Percentiles rank a stretch among this genome's conserved stretches.
phyloP scores from a whole-genome alignment of 2,797 vertebrate genomes.

The Aselliscus stoliczkanus region DNA sequence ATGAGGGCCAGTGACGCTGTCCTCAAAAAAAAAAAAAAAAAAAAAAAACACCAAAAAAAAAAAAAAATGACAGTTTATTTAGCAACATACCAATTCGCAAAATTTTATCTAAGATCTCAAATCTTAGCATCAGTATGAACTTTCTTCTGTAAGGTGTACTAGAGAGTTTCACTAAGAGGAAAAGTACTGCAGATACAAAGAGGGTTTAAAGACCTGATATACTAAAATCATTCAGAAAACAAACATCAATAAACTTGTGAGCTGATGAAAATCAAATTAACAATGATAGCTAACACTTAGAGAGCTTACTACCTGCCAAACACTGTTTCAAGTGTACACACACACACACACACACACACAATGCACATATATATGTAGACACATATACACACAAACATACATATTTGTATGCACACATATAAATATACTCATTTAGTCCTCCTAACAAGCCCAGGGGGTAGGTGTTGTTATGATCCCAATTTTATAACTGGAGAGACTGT shows the following conservation, averaged over 20 bases:
- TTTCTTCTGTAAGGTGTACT: background rate
- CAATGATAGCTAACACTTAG: background rate
- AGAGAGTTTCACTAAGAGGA: background rate
- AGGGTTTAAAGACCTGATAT: background rate
- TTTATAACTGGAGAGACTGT: background rate
- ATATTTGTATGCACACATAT: no score
- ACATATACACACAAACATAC: background rate
- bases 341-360: background rate
- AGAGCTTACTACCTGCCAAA: background rate
- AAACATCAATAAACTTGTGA: constrained; percentile 9
- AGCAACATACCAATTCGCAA: background rate
- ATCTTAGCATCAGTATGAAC: background rate
- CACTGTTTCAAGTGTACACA: background rate
- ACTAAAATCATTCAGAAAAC: background rate
- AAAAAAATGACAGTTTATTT: background rate
- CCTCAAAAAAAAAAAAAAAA: no score
- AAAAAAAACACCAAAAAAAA: no score
- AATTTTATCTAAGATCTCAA: background rate
- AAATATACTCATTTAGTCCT: background rate
- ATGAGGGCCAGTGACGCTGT: no score
- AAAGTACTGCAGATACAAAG: background rate
- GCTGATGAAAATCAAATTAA: constrained; percentile 5
- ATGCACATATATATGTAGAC: background rate
- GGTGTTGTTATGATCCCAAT: background rate
- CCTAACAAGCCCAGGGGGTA: background rate